A percentile compares a stretch with the other conserved stretches of the same genome.
Evolutionary conservation across 2,797 vertebrate species (phyloP).

Genomic region (Syncerus caffer): DNA sequence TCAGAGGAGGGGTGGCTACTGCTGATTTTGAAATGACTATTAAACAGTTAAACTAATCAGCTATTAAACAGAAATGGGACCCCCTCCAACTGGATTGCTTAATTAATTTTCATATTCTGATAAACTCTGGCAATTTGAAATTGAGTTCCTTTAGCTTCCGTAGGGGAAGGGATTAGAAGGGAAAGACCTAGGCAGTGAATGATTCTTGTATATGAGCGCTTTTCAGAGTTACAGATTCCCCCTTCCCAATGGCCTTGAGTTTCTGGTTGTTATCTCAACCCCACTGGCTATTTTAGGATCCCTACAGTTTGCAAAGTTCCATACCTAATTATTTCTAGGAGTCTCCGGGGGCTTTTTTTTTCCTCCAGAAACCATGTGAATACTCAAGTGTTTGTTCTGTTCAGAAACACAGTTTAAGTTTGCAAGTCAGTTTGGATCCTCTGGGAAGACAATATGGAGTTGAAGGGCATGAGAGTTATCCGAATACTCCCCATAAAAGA

Average conservation of each 20-base stretch:
- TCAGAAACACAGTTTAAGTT: slow-evolving; percentile 26
- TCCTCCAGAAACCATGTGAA: neutral
- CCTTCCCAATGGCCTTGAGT: neutral
- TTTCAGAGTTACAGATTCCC: neutral
- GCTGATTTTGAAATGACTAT: slow-evolving; percentile 6
- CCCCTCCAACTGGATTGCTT: neutral
- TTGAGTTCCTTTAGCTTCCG: neutral
- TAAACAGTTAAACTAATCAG: slow-evolving; percentile 22
- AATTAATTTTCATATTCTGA: neutral
- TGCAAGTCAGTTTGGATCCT: neutral
- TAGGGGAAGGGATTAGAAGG: neutral
- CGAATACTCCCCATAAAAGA: neutral
- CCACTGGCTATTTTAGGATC: neutral
- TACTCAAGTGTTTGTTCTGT: neutral
- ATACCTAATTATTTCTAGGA: neutral
- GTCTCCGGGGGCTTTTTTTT: neutral
- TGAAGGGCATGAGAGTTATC: neutral
- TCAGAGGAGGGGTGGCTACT: neutral
- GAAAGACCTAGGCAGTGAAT: neutral
- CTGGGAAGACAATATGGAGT: neutral
- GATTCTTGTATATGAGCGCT: neutral
- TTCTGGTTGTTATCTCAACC: neutral
- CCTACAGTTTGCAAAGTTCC: neutral
- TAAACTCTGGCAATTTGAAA: slow-evolving; percentile 28
- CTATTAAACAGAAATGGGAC: neutral